These are phyloP conservation scores for Onychostruthus taczanowskii DNA, from an alignment of 2,113 vertebrate species.

Conservation along the genomic window DNA sequence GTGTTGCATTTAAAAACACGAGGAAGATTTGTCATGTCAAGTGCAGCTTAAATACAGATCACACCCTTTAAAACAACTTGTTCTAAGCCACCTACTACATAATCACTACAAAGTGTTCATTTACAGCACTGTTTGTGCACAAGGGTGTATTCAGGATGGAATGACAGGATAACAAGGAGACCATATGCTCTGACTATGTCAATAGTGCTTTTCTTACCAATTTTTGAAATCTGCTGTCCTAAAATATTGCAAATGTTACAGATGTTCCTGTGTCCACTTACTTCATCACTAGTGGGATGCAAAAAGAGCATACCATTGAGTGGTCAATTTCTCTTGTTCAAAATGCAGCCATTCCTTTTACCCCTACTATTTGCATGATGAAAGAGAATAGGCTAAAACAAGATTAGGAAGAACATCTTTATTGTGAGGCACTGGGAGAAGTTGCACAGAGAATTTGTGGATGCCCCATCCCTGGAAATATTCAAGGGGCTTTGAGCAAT, in stretches of 20 bases:
- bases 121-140: not conserved
- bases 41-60: not conserved
- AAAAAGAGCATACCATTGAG: not conserved
- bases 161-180: not conserved
- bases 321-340: not conserved
- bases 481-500: not conserved
- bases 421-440: not conserved
- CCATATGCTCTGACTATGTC: not conserved
- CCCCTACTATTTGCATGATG: not conserved
- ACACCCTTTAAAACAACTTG: not conserved
- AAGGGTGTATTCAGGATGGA: not conserved
- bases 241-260: not conserved
- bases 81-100: not conserved
- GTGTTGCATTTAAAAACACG: not conserved
- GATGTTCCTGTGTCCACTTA: not conserved
- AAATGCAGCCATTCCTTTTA: not conserved
- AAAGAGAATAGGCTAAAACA: not conserved
- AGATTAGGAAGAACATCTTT: not conserved
- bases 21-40: not conserved
- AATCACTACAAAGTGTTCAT: not conserved
- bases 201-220: not conserved
- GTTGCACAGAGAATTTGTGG: not conserved
- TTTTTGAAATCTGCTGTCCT: not conserved
- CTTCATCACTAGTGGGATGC: not conserved
- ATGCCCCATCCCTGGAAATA: not conserved